Evolutionary conservation across 2,888 invertebrate species (phyloP).

Genomic region (Selenia dentaria): DNA sequence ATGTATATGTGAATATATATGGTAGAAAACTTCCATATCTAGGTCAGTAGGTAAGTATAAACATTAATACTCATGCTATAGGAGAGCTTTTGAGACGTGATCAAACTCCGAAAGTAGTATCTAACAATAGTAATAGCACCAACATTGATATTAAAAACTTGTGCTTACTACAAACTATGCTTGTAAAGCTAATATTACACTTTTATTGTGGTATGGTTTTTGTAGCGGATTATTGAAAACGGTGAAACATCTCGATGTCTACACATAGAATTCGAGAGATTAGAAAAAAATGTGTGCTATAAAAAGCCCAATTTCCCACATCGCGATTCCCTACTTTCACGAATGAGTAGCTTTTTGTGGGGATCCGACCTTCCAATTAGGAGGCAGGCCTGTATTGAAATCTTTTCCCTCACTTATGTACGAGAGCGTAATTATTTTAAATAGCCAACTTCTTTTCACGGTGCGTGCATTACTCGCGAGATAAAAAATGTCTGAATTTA

Average conservation of each 20-base stretch:
- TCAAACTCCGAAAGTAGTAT: slow-evolving; percentile 6
- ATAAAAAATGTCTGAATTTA: too few species aligned
- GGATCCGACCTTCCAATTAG: slow-evolving; percentile 61
- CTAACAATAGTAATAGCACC: too few species aligned
- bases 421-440: slow-evolving; percentile 28
- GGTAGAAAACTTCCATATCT: slow-evolving; percentile 18
- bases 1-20: too few species aligned
- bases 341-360: slow-evolving; percentile 54
- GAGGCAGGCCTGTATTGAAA: slow-evolving; percentile 45
- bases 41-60: slow-evolving; percentile 15
- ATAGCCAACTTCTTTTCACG: slow-evolving; percentile 17
- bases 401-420: slow-evolving; percentile 44
- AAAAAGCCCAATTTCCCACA: slow-evolving; percentile 38
- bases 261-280: too few species aligned
- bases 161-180: too few species aligned
- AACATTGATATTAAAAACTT: too few species aligned
- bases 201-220: too few species aligned
- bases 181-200: too few species aligned
- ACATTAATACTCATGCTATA: slow-evolving; percentile 18
- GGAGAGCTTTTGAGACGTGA: slow-evolving; percentile 21
- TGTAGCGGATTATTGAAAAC: too few species aligned
- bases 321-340: slow-evolving; percentile 44
- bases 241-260: too few species aligned
- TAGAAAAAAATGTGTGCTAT: slow-evolving; percentile 13
- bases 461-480: slow-evolving; percentile 10